A percentile compares a stretch with the other conserved stretches of the same genome.
These are phyloP conservation scores for Mastomys coucha DNA, from an alignment of 2,113 vertebrate species.

Conservation along the genomic window DNA sequence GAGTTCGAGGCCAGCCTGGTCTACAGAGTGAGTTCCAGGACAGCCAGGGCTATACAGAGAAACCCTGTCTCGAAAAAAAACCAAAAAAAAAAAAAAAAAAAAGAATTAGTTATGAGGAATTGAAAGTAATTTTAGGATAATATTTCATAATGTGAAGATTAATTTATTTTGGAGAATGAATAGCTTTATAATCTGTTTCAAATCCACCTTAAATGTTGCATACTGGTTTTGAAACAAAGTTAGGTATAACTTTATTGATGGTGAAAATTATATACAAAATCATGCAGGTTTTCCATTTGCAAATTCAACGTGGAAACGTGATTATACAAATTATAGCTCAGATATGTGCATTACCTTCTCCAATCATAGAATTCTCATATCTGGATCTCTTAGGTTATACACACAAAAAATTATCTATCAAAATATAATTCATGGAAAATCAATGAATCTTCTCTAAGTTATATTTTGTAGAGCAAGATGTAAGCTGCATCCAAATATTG, in stretches of 20 bases:
- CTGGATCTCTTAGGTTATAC: neutral
- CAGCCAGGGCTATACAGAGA: too few species aligned
- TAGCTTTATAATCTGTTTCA: constrained; percentile 20
- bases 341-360: neutral
- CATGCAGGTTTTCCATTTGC: neutral
- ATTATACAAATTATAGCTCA: neutral
- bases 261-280: neutral
- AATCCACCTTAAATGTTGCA: constrained; percentile 5
- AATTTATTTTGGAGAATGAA: constrained; percentile 46
- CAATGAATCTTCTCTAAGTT: neutral
- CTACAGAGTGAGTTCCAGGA: too few species aligned
- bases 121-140: constrained; percentile 49
- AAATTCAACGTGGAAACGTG: neutral
- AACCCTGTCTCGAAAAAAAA: too few species aligned
- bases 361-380: neutral
- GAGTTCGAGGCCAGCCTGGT: too few species aligned
- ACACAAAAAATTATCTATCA: neutral
- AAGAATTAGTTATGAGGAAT: constrained; percentile 59
- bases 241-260: neutral
- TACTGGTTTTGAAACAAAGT: neutral
- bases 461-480: neutral
- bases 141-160: constrained; percentile 28
- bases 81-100: too few species aligned
- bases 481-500: neutral
- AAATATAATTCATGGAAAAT: neutral